Evolutionary conservation across 2,797 vertebrate genomes (phyloP), one percentile per base, ranked within the genome.

Genomic region (Pteropus rufus): DNA sequence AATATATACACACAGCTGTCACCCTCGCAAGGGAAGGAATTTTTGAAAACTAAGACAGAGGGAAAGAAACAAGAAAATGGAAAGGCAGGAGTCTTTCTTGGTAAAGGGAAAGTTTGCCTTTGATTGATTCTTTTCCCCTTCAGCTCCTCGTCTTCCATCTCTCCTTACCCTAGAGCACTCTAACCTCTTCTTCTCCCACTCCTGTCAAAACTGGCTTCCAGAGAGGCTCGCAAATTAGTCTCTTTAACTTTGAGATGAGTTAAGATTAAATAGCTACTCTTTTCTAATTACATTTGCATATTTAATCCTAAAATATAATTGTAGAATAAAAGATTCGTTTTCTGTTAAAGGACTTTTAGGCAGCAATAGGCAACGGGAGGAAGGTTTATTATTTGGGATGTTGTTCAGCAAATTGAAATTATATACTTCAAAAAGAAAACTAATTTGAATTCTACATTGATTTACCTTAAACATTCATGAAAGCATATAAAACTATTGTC

Each of bases 251-350:
- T 70, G 21, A 88, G 75, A 31, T 8, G 65, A 90, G 72, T 62
- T 72, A 39, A 96, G 81, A 29, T 73, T 83, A 70, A 79, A 90
- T 64, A 73, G 10, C n/a, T 92, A n/a, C 36, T 89, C 29, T 70
- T 94, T 86, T 39, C 34, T 39, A 65, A 58, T 65, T 83, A 58
- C 15, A 62, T 86, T 94, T 95, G 60, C 64, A 36, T 62, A 90
- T 64, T 84, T 91, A 92, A 56, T 29, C 46, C 24, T 92, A 82
- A 75, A 83, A 7, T 92, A 8, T 83, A 85, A 73, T 29, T 79
- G 60, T 83, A 34, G 44, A 75, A 39, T 54, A 52, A 31, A 84
- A 90, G 26, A 21, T 65, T 36, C 95, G 14, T 81, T 56, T 92
- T 93, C 29, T 56, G 70, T 54, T 80, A 44, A 86, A 60, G 15